Base-by-base conservation (phyloP, 1,140 invertebrate genomes). In the Diorhabda carinulata region DNA sequence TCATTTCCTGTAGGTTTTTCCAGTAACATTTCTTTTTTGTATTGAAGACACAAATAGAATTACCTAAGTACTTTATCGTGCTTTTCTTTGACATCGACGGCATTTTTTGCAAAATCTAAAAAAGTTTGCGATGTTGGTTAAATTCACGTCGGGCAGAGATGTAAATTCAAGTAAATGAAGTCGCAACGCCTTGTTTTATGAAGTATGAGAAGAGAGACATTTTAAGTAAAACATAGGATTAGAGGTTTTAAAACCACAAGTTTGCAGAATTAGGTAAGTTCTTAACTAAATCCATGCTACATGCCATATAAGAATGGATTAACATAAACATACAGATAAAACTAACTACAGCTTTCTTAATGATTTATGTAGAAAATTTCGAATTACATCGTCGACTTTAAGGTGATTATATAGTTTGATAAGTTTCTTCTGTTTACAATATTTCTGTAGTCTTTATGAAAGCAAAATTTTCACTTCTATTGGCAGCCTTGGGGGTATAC, bases 181-280 rank as follows among this genome's bases (percentile, higher is more conserved):
- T 57, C 56, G 59, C 47, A 52, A 52, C 47, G 52, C 60, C 62
- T 57, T 71, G 58, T 62, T 69, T 43, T 57, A 44, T 57, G 43
- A 68, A 71, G 66, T 71, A 71, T 71, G 57, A 58, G 70, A 67
- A 68, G 58, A 68, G 70, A 69, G 68, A 72, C 67, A 72, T 69
- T 72, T 69, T 62, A 59, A 62, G 58, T 60, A 59, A 64, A 66
- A 68, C 56, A 61, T 57, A 56, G 65, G 67, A 60, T 76, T 75
- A 77, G 72, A 67, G 76, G 74, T 78, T 78, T 78, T 71, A 78
- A 78, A 76, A 76, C 74, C 68, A 74, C 70, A 73, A 75, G 70
- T 75, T 75, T 72, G 72, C 74, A 69, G 75, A 73, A 77, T 76
- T 78, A 76, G 74, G 71, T 69, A 76, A 78, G 69, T 78, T 78